Base-by-base conservation (phyloP, 2,113 vertebrate genomes). In the Anolis carolinensis region DNA sequence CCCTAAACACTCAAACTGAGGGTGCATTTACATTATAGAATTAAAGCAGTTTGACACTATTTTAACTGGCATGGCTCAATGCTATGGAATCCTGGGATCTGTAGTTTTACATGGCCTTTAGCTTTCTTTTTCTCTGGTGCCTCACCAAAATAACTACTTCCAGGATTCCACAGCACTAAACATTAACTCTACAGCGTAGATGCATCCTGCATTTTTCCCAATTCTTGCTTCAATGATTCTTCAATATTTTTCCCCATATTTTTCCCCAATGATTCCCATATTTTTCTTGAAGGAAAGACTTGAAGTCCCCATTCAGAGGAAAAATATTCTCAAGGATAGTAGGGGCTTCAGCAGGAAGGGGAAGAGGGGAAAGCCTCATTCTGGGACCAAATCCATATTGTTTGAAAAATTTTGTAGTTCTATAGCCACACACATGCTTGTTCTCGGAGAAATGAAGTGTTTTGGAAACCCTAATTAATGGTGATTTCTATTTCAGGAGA, bases 401-500 rank as follows among this genome's bases (percentile, higher is more conserved):
- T 27, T 10, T 27, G 30, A 34, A 50, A 32, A 36, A 55, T 25
- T 10, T 85, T 59, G 50, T 8, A 18, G 7, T 59, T 80, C 4
- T 0, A 32, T 63, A 52, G 18, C 67, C 20, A 34, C 1, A n/a
- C 44, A 34, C 2, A n/a, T 44, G 50, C 39, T 65, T 67, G 48
- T n/a, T 79, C 5, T 81, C 18, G 63, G 4, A 63, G 36, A 32
- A 32, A 9, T 44, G 9, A 18, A 75, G 25, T 34, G 50, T 44
- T 84, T 63, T 67, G 14, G 21, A 76, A 76, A 65, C 25, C 9
- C 5, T 11, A 86, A 91, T 87, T 72, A 30, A 11, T 44, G 44
- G 7, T 65, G 84, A 86, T 89, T 93, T 95, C 71, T 87, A 18
- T 94, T 95, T 92, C 92, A 94, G 93, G 91, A 83, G 92, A 84